Evolutionary conservation across 2,797 vertebrate species (phyloP).

Genomic region (Cephalopachus bancanus): DNA sequence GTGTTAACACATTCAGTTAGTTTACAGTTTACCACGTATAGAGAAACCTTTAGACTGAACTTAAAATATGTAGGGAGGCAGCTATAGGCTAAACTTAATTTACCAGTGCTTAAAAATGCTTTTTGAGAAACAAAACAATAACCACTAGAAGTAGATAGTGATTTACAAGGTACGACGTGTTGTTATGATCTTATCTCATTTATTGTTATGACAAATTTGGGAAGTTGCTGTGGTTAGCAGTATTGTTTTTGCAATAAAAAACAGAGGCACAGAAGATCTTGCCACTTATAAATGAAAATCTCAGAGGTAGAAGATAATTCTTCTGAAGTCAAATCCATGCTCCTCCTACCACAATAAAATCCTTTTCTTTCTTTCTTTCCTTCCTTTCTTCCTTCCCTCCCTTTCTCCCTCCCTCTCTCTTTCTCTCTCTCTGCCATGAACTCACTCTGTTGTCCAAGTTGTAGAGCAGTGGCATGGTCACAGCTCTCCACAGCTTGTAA

Average conservation of each 20-base stretch:
- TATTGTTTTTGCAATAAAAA: slow-evolving; percentile 37
- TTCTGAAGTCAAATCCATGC: neutral
- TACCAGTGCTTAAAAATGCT: neutral
- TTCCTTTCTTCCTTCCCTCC: no score
- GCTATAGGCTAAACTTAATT: no score
- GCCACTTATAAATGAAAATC: neutral
- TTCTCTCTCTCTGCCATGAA: no score
- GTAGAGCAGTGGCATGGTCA: no score
- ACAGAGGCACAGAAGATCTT: neutral
- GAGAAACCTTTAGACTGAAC: no score
- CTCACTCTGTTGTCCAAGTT: no score
- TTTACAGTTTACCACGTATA: no score
- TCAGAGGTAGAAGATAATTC: slow-evolving; percentile 31
- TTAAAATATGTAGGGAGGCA: no score
- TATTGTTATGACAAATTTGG: neutral
- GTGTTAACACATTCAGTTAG: no score
- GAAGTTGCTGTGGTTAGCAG: neutral
- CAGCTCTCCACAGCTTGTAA: no score
- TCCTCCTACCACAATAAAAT: slow-evolving; percentile 10
- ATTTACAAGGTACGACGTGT: neutral
- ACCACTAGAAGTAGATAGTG: neutral
- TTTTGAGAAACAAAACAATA: neutral
- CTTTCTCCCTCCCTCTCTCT: no score
- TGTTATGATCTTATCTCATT: slow-evolving; percentile 42
- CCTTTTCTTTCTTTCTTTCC: no score